Percentiles rank a stretch among this genome's conserved stretches.
phyloP scores from a whole-genome alignment of 2,888 invertebrate genomes.

The Conchocele bisecta region DNA sequence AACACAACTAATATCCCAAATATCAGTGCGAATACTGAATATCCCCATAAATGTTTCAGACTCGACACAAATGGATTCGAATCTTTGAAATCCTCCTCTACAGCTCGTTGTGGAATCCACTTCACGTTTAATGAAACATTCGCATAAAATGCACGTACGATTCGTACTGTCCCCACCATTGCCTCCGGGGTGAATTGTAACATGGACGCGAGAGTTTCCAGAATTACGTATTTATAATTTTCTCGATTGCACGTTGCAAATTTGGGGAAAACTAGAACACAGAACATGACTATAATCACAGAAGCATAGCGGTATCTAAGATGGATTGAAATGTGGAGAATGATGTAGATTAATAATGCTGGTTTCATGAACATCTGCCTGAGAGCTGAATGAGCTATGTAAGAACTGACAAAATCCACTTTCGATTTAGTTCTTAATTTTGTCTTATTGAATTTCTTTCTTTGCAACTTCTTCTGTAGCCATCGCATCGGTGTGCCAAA shows the following conservation, averaged over 20 bases:
- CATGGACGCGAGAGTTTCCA: slow-evolving; percentile 74
- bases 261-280: slow-evolving; percentile 76
- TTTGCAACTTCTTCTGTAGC: slow-evolving; percentile 70
- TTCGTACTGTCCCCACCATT: slow-evolving; percentile 74
- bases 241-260: slow-evolving; percentile 71
- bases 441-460: slow-evolving; percentile 70
- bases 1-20: slow-evolving; percentile 62
- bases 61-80: slow-evolving; percentile 76
- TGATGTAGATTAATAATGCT: slow-evolving; percentile 67
- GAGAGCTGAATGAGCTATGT: slow-evolving; percentile 75
- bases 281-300: slow-evolving; percentile 72
- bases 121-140: slow-evolving; percentile 70
- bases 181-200: slow-evolving; percentile 78
- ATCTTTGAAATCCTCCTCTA: slow-evolving; percentile 74
- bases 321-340: slow-evolving; percentile 70
- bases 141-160: slow-evolving; percentile 70
- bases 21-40: slow-evolving; percentile 66
- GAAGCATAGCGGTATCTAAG: slow-evolving; percentile 71
- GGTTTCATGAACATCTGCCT: slow-evolving; percentile 78
- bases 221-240: slow-evolving; percentile 71
- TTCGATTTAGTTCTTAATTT: slow-evolving; percentile 71
- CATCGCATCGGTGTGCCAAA: slow-evolving; percentile 71
- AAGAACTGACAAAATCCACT: slow-evolving; percentile 73
- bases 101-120: slow-evolving; percentile 76
- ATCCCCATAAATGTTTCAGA: slow-evolving; percentile 75